Evolutionary conservation across 2,797 vertebrate genomes (phyloP), one percentile per base, ranked within the genome.

Genomic region (Sebastes trivittatus): DNA sequence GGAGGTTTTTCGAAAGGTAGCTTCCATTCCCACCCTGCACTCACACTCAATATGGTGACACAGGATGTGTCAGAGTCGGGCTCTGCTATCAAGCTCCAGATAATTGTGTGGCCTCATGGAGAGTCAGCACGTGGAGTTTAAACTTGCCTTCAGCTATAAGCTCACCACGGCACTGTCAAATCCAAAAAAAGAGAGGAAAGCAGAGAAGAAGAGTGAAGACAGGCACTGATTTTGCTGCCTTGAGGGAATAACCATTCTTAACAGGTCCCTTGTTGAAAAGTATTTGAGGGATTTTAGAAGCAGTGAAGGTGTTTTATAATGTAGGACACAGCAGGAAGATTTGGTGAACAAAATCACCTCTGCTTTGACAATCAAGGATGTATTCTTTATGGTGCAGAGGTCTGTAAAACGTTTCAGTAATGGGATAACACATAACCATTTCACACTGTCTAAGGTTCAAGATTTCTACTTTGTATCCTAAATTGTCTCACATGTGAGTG

Each of bases 81-180:
- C 78, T 82, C 82, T 72, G 81, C 90, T 84, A 90, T 92, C 88
- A 92, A 79, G 81, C 79, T 71, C 77, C 49, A 70, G 85, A 91
- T 94, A 93, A 94, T 92, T 93, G 93, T 84, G 83, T 86, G 80
- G 88, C 76, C 62, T 88, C 87, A 81, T 79, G 54, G 69, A 88
- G 87, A 81, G 89, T 70, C 72, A 61, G 75, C 74, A 58, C 86
- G 75, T 66, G 77, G 81, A 85, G 83, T 89, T 92, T 75, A 54
- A 81, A 84, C 70, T 83, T 80, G 90, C 86, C 88, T 84, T 85
- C 59, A 88, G 90, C 86, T 81, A 87, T 78, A 58, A 70, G 80
- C 85, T 46, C 78, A 78, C 84, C 58, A 73, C 78, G 80, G 75
- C 77, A 82, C 32, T 73, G 88, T 89, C 84, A 78, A 90, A 92